These are phyloP conservation scores for Malacoraja senta DNA, from an alignment of 2,797 vertebrate genomes.

Conservation along the genomic window DNA sequence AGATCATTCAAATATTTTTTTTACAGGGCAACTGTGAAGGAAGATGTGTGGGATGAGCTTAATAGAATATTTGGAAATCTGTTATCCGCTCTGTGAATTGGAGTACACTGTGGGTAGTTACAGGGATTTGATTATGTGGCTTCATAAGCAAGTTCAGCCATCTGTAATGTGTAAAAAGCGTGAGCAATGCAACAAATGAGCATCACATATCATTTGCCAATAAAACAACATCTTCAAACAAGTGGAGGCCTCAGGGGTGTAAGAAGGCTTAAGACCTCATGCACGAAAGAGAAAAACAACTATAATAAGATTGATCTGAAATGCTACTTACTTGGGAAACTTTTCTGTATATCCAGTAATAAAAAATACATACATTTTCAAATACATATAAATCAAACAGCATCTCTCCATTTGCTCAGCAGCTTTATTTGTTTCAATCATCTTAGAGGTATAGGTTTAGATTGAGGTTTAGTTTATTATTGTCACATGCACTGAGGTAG, in stretches of 20 bases:
- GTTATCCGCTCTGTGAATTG: slow-evolving; percentile 26
- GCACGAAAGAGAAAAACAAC: slow-evolving; percentile 7
- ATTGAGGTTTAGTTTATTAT: too few relatives aligned
- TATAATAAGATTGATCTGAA: background rate
- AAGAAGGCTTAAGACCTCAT: background rate
- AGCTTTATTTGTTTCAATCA: background rate
- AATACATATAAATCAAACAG: too few relatives aligned
- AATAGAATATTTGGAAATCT: slow-evolving; percentile 18
- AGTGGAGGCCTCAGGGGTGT: background rate
- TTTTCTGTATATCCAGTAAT: background rate
- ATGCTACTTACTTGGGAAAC: background rate
- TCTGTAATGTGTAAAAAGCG: slow-evolving; percentile 25
- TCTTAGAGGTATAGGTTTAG: too few relatives aligned
- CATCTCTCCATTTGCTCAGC: background rate
- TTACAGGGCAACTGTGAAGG: slow-evolving; percentile 25
- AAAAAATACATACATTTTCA: background rate
- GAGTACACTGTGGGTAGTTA: background rate
- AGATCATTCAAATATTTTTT: slow-evolving; percentile 32
- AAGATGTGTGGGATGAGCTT: slow-evolving; percentile 34
- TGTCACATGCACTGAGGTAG: too few relatives aligned
- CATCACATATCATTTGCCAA: slow-evolving; percentile 8
- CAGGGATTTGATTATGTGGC: slow-evolving; percentile 28
- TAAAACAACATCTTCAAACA: slow-evolving; percentile 8
- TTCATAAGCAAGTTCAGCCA: slow-evolving; percentile 26
- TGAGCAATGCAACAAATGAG: background rate